Evolutionary conservation across 53 echinoderm and acorn worm species (phyloP), one percentile per base, ranked within the genome.

Genomic region (Hippasteria phrygiana): DNA sequence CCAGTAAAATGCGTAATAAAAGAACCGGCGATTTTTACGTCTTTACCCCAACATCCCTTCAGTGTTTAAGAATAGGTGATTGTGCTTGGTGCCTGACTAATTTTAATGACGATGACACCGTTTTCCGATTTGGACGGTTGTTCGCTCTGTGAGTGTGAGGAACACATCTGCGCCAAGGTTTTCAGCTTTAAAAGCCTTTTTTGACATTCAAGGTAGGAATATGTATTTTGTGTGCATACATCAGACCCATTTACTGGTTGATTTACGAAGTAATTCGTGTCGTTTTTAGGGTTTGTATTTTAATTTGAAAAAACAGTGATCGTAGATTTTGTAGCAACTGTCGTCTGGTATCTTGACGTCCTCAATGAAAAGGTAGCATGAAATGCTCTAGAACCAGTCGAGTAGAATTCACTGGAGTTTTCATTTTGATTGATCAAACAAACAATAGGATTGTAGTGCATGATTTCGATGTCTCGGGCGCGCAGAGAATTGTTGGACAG

Each of bases 41-140:
- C 24, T 43, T 43, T 0, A 45, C 29, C 55, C 81, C 46, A 63
- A 65, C 63, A 65, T 22, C 64, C 43, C 20, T 6, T 24, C 26
- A 14, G 47, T 29, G 0, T 3, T 2, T 2, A 41, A 22, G 43
- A 32, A 55, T 32, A 5, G 43, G 4, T 1, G 6, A 43, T 45
- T 18, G 1, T 39, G 13, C 40, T 26, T 12, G 81, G 62, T 14
- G 20, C 65, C 81, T 55, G 62, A 62, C 80, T 62, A 42, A 62
- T 64, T 81, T 81, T 63, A 43, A 81, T 63, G 75, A 75, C 29
- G 81, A 81, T 81, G 81, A 65, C 81, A 81, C 36, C 81, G 41
- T 64, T 64, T 81, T n/a, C n/a, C 81, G 64, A 20, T 46, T 81
- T 11, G 26, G 63, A 65, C n/a, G 34, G 17, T 10, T 28, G 5